A percentile compares a stretch with the other conserved stretches of the same genome.
Conservation (phyloP, 2,113 vertebrate species). For the Poecilia latipinna region DNA sequence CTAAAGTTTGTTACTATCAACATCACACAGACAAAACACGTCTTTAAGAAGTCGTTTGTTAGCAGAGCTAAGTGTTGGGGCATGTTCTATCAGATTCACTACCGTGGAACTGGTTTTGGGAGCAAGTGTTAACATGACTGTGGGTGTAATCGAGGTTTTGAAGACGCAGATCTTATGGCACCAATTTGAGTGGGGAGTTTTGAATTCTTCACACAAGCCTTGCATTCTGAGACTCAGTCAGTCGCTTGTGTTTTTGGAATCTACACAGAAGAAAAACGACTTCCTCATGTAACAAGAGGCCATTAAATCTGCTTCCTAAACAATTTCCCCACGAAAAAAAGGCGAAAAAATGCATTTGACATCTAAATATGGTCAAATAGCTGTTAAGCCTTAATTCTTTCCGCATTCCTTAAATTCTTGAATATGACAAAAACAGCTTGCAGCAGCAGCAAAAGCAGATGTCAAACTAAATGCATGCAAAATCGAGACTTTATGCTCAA, state of each 20-base stretch:
- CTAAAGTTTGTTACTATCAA: not conserved
- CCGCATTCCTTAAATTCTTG: not conserved
- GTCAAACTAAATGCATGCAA: conserved; percentile 7
- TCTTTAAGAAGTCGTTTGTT: conserved; percentile 9
- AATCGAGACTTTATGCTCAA: conserved; percentile 17
- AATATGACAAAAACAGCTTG: conserved; percentile 6
- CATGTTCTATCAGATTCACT: conserved; percentile 21
- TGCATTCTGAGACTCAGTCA: not conserved
- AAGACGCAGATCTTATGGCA: conserved; percentile 3
- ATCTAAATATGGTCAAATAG: not conserved
- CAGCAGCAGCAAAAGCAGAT: conserved; percentile 7
- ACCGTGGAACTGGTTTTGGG: conserved; percentile 7
- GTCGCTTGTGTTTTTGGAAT: not conserved
- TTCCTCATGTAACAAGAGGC: not conserved
- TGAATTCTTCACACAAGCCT: conserved; percentile 3
- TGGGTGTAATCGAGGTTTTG: conserved; percentile 22
- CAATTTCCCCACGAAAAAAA: not conserved
- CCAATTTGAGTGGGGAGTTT: conserved; percentile 20
- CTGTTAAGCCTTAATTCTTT: not conserved
- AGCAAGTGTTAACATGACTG: conserved; percentile 9
- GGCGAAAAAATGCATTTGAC: not conserved
- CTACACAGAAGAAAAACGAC: not conserved
- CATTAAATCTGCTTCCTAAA: not conserved
- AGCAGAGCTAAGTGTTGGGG: not conserved
- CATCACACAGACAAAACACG: not conserved